Base-by-base conservation (phyloP, 1,140 invertebrate genomes). In the Drosophila truncata region DNA sequence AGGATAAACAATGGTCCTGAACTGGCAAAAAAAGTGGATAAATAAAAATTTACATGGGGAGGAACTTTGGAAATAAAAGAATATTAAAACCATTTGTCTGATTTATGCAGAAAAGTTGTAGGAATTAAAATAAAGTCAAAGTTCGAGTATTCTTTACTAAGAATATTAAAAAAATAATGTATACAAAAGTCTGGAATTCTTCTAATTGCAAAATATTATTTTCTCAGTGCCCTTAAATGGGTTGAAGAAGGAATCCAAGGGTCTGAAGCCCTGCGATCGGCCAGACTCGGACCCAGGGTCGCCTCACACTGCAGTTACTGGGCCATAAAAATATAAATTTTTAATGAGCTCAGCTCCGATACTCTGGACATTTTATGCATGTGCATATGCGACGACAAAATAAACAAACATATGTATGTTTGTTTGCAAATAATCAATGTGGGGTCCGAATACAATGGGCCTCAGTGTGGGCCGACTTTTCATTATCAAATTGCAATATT, bases 291-390 rank as follows among this genome's bases (percentile, higher is more conserved):
- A 54, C 31, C 33, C 52, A 55, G 52, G 52, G 52, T 55, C 31
- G 35, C 35, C 63, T 63, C 61, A 63, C 42, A 78, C 71, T 75
- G 83, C 83, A 76, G 64, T 82, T 61, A 44, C 75, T 31, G 50
- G 77, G 57, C 59, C 83, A 65, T 58, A 67, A 76, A 83, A 78
- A 77, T 72, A 70, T 84, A 60, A 39, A 82, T 76, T 79, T 74
- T 80, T 70, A 82, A 86, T 83, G 71, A 77, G 60, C 33, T 18
- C 49, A 66, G 31, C 27, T 39, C 46, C 61, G 82, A 70, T 62
- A 71, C 50, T 60, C 42, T 33, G 66, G 33, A 44, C 47, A 63
- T 50, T 52, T 60, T 44, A 47, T 57, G 25, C 29, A 35, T 46
- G 49, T 50, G 31, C 33, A 55, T 41, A 37, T 44, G 52, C 25